Base-by-base conservation (phyloP, 2,113 vertebrate genomes). In the Tretioscincus oriximinensis region DNA sequence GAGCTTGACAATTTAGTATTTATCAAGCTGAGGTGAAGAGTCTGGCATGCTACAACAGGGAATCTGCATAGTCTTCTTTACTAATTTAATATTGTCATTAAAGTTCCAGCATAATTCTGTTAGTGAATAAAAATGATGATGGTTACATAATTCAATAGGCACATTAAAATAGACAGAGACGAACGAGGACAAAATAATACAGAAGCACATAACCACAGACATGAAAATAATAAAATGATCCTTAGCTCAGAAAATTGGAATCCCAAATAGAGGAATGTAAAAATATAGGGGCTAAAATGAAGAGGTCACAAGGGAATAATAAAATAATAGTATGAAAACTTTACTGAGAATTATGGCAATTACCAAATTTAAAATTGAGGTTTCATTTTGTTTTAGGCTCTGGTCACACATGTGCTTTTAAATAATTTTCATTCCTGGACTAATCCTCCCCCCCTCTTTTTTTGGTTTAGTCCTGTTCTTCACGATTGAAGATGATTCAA, bases 21-120 rank as follows among this genome's bases (percentile, higher is more conserved):
- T 89, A 90, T 84, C 79, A 86, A 89, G 87, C 71, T 85, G 90
- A 88, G 89, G 90, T 91, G 88, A 90, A 79, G 73, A 90, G 85
- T 84, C 88, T 91, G 80, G 85, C 18, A 49, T 85, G 83, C 67
- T 88, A 89, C 88, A 86, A 65, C 79, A 81, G 90, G 86, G 88
- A 66, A 89, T 85, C 65, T 88, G 78, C 84, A 90, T 81, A 86
- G 77, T 88, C 88, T 92, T 90, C 89, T 92, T 92, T 91, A 91
- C 91, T 92, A 90, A 91, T 92, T 90, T 77, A 91, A 89, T 81
- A 89, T 85, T 88, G 79, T 90, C 88, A 90, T 91, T 88, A 92
- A 74, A 83, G 76, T 87, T 84, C 79, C 81, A 84, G 76, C 76
- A 86, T 84, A 84, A 86, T 87, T 89, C 81, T 86, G 29, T 79